These are phyloP conservation scores for Proales similis DNA, from an alignment of 1,140 invertebrate genomes.

Conservation along the genomic window DNA sequence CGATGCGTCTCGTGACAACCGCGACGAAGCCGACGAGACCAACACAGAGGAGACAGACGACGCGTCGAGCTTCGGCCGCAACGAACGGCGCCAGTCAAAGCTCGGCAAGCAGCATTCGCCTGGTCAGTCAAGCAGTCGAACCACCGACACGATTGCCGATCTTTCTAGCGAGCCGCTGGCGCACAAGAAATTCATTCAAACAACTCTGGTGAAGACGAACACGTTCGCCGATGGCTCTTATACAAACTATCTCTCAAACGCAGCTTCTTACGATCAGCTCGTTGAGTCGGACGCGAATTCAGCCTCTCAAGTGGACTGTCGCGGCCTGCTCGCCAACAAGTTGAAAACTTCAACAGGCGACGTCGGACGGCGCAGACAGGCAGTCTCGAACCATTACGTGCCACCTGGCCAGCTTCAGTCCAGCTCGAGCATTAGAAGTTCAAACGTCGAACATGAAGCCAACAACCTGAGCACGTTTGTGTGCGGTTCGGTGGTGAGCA, in stretches of 20 bases:
- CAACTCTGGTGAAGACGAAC: slow-evolving; percentile 11
- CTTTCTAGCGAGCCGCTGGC: not conserved
- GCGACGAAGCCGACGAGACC: slow-evolving; percentile 10
- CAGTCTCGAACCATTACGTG: no score
- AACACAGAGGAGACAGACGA: slow-evolving; percentile 20
- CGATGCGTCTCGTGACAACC: slow-evolving; percentile 7
- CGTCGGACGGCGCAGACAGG: no score
- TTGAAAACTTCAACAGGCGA: no score
- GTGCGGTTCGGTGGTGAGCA: no score
- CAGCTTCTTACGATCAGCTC: slow-evolving; percentile 19
- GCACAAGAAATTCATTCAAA: slow-evolving; percentile 31
- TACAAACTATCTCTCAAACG: not conserved
- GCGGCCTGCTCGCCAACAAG: no score
- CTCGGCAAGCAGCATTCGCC: slow-evolving; percentile 4
- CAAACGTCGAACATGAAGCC: no score
- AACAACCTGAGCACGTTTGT: no score
- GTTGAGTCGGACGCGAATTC: no score
- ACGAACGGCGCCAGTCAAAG: not conserved
- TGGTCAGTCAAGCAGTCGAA: not conserved
- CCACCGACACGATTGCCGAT: not conserved
- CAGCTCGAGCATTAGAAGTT: no score
- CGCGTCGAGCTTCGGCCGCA: not conserved
- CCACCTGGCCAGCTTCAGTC: no score
- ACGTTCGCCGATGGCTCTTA: not conserved
- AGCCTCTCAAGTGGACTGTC: no score